Evolutionary conservation across 2,797 vertebrate genomes (phyloP).

Genomic region (Pempheris klunzingeri): DNA sequence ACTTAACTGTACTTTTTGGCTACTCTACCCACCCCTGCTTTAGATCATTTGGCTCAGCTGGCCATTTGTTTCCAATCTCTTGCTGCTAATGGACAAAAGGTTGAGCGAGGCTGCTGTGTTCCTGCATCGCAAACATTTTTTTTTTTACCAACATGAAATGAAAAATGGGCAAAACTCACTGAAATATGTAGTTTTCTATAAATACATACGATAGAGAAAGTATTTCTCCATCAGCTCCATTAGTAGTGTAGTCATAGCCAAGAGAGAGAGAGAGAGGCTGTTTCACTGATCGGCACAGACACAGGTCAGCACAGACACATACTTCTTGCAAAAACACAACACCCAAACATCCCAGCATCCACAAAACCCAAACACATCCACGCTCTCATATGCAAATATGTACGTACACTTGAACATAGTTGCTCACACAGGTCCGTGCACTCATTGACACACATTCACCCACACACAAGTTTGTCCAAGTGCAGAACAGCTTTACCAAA

Average conservation of each 20-base stretch:
- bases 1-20: background rate
- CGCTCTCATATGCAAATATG: background rate
- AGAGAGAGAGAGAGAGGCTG: background rate
- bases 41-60: background rate
- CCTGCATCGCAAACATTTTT: background rate
- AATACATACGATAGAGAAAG: background rate
- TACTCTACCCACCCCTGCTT: background rate
- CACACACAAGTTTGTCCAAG: background rate
- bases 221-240: background rate
- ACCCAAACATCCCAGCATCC: background rate
- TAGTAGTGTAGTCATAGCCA: background rate
- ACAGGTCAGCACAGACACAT: constrained; percentile 2
- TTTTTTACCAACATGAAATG: background rate
- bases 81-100: background rate
- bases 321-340: background rate
- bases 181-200: background rate
- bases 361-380: constrained; percentile 4
- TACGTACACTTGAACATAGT: background rate
- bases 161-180: background rate
- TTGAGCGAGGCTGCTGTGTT: background rate
- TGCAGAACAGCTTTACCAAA: constrained; percentile 42
- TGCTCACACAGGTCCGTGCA: background rate
- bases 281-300: constrained; percentile 16
- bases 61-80: constrained; percentile 1
- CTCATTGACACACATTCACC: background rate